Base-by-base conservation (phyloP, 2,113 vertebrate species). In the Otis tarda region DNA sequence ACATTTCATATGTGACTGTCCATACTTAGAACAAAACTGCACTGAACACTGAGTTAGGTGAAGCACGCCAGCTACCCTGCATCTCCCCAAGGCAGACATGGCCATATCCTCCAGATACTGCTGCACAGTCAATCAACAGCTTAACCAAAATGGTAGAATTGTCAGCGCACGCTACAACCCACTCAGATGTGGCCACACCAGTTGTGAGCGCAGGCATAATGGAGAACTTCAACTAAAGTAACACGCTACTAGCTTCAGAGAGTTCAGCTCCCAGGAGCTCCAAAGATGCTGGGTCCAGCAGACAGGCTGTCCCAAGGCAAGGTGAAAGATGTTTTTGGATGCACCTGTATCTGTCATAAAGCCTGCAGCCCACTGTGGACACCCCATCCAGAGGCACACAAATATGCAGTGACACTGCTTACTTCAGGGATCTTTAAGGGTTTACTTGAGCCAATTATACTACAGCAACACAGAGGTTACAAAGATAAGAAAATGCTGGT, bases 31-130 rank as follows among this genome's bases (percentile, higher is more conserved):
- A 47, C 19, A 65, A 69, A 73, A 7, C 55, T 43, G 17, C 3
- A 2, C 2, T 57, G 55, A 35, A 60, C 35, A 16, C 7, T 0
- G 3, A 25, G 39, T 7, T 3, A 14, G 18, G 10, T 19, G 39
- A 49, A 68, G 45, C 39, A 35, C 0, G 0, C 2, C 59, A 41
- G 31, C 75, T 20, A 6, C 17, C 2, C n/a, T 25, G 30, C 60
- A 49, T 28, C 25, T 65, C 8, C 56, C 13, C 56, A 20, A 1
- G 22, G 80, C 2, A 79, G 52, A 87, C 19, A 33, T 53, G 61
- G 22, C 39, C 69, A n/a, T 15, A 41, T 55, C 35, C 59, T 80
- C 22, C 65, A 63, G 55, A 35, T 81, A 39, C 8, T 55, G 60
- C 33, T 74, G 56, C 60, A 39, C 19, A 33, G 59, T 25, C 47